These are phyloP conservation scores for Abscondita cerata DNA, from an alignment of 2,888 invertebrate genomes.

Conservation along the genomic window DNA sequence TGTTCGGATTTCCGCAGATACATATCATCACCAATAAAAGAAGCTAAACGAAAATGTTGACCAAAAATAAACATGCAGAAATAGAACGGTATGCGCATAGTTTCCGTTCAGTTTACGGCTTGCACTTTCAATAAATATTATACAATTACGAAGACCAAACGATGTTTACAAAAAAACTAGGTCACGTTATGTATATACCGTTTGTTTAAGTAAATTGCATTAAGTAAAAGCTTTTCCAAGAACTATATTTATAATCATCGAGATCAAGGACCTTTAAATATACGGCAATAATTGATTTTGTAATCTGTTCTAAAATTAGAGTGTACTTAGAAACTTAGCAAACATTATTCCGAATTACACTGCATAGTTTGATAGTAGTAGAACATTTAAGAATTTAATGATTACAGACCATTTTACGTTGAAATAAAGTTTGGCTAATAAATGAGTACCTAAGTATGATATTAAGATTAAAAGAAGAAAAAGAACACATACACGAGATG, in stretches of 20 bases:
- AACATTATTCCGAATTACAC: too few species aligned
- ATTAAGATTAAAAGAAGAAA: too few species aligned
- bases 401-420: too few species aligned
- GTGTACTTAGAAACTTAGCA: too few species aligned
- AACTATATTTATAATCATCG: conserved; percentile 3
- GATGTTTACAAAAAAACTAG: conserved; percentile 9
- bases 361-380: too few species aligned
- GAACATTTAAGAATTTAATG: too few species aligned
- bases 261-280: conserved; percentile 12
- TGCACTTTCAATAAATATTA: conserved; percentile 32
- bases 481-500: too few species aligned
- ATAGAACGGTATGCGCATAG: conserved; percentile 25
- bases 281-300: conserved; percentile 1
- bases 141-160: conserved; percentile 19
- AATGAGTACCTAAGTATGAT: too few species aligned
- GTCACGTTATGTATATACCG: conserved; percentile 7
- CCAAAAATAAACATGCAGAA: conserved; percentile 31
- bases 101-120: conserved; percentile 26
- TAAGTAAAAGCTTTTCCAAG: conserved; percentile 7
- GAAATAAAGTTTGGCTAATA: neutral
- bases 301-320: neutral
- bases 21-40: conserved; percentile 19
- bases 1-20: conserved; percentile 28
- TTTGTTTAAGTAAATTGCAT: conserved; percentile 1
- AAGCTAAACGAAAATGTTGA: conserved; percentile 26